Evolutionary conservation across 2,888 invertebrate species (phyloP), one percentile per base, ranked within the genome.

Genomic region (Lydus trimaculatus): DNA sequence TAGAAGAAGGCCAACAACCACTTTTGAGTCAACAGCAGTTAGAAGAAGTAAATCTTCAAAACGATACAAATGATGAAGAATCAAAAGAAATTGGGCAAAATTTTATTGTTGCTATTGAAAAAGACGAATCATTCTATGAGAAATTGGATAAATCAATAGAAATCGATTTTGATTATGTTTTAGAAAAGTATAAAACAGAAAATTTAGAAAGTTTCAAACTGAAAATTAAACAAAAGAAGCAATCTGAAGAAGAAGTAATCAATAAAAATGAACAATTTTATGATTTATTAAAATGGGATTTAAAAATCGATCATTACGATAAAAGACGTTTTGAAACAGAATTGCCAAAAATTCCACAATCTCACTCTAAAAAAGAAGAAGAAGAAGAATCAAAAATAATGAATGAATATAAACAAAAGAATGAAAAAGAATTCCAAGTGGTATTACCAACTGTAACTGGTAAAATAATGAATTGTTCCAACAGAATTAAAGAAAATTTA

Each of bases 391-490:
- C 15, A 39, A n/a, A n/a, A n/a, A n/a, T n/a, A 15, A n/a, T 15
- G n/a, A n/a, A 43, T 7, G 43, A 43, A 43, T 13, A 43, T 2
- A 43, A 17, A 3, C 39, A 43, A 43, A 43, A 4, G 9, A 17
- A 58, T 8, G 63, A 65, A 7, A 62, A 67, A 48, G 43, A 61
- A 67, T 63, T 15, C 17, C 13, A 17, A 17, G 62, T 28, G 1
- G 7, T 8, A 2, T 0, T 28, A 31, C 58, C 58, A 25, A 25
- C 23, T n/a, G 58, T 23, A n/a, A 6, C 59, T 3, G 23, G 59
- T 17, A 59, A 20, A 31, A 59, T 59, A 31, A 11, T 23, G 17
- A 13, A 59, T 31, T 23, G 28, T 59, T 59, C 59, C 13, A 31
- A 8, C 11, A n/a, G 1, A 43, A 43, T 43, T 43, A 43, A 3